Evolutionary conservation across 23 tunicate genomes (phyloP).

Genomic region (Ascidia mentula): DNA sequence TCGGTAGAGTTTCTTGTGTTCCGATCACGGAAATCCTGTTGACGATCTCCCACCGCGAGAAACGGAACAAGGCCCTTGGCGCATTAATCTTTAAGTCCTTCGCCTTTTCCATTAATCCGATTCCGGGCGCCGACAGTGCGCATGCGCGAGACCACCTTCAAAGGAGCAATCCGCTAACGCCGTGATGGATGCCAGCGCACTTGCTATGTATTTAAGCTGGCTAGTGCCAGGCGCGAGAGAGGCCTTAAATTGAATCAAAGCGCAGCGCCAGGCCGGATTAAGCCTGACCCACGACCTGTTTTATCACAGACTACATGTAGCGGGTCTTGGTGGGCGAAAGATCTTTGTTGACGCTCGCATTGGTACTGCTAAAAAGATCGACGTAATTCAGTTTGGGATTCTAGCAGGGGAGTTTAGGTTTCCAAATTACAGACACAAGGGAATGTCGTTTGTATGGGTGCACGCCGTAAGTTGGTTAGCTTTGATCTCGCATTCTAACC

Average conservation of each 20-base stretch:
- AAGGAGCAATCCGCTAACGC: background rate
- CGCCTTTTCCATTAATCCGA: background rate
- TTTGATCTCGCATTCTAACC: too few species aligned
- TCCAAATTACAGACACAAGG: too few species aligned
- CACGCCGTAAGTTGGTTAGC: too few species aligned
- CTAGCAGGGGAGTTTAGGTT: too few species aligned
- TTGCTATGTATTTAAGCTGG: background rate
- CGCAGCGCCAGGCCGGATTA: background rate
- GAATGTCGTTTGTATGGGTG: too few species aligned
- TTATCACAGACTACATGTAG: background rate
- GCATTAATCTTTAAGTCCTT: background rate
- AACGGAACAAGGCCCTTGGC: constrained; percentile 3
- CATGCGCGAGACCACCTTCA: background rate
- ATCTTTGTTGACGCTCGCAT: too few species aligned
- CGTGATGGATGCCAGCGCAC: background rate
- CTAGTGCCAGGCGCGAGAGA: background rate
- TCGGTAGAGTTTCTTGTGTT: too few species aligned
- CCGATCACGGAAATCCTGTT: too few species aligned
- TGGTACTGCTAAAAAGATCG: too few species aligned
- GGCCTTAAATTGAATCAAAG: background rate
- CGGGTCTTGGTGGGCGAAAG: too few species aligned
- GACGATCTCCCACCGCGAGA: too few species aligned
- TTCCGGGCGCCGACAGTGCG: background rate
- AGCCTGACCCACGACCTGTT: background rate
- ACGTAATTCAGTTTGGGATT: too few species aligned